Base-by-base conservation (phyloP, 2,797 vertebrate genomes). In the Myotis vivesi region DNA sequence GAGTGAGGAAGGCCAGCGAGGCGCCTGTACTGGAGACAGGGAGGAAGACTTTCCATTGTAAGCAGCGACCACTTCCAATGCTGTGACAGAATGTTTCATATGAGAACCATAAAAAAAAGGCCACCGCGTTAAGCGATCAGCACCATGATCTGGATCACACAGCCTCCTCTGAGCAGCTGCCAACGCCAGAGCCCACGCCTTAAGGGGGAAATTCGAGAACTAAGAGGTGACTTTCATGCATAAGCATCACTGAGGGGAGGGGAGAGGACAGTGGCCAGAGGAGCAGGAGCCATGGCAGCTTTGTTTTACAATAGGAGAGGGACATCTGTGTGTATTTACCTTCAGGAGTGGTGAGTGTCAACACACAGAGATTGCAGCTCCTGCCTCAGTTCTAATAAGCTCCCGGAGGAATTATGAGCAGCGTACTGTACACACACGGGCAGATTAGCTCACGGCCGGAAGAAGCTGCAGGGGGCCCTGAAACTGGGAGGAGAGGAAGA, bases 301-400 rank as follows among this genome's bases (percentile, higher is more conserved):
- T n/a, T 20, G 7, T n/a, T 94, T 59, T 8, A 62, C 0, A 5
- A 68, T 22, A 23, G 83, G n/a, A 79, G n/a, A 73, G 41, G 46
- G 17, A 11, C 9, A 25, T 16, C 28, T 7, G 22, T 80, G 22
- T 38, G 57, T 72, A 28, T n/a, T 68, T 46, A n/a, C 10, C 17
- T 11, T 69, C 15, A 23, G 44, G 57, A 62, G 20, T 0, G 22
- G 11, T 9, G 28, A 25, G 36, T 81, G 22, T 7, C 53, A 30
- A 33, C 0, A 9, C 2, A 17, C 66, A 22, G 8, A 30, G 17
- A 36, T 0, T 4, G 5, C 0, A 25, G 36, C 19, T 36, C 28
- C 10, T 13, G 8, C 11, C 28, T 23, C 28, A 3, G 16, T 33
- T 85, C 86, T 33, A 41, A 71, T 49, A 55, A 28, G 8, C 13